phyloP scores from a whole-genome alignment of 2,113 vertebrate genomes.

The Microtus richardsoni region DNA sequence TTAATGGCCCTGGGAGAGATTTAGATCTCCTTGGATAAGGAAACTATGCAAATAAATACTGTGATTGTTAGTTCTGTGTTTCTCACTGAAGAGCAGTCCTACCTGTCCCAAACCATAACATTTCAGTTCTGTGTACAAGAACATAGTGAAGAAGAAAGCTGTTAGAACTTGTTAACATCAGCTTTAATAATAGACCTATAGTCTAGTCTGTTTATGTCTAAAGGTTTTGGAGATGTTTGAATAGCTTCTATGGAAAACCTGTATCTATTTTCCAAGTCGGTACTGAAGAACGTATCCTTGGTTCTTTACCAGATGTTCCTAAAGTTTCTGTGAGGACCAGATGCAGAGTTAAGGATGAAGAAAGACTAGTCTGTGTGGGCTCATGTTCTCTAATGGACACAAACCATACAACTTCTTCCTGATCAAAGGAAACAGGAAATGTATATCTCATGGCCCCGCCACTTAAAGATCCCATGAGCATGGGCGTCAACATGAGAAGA shows the following conservation, averaged over 20 bases:
- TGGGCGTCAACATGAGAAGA: neutral
- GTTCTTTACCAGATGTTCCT: neutral
- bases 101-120: neutral
- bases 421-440: neutral
- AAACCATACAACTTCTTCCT: neutral
- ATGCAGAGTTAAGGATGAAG: neutral
- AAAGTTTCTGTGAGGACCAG: neutral
- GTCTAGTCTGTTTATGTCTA: neutral
- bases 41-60: conserved; percentile 46
- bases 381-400: neutral
- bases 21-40: conserved; percentile 66
- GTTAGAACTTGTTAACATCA: neutral
- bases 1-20: conserved; percentile 55
- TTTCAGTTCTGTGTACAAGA: neutral
- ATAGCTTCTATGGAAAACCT: neutral
- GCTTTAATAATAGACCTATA: neutral
- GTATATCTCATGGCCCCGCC: neutral
- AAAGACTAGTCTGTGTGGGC: fast-evolving
- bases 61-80: neutral
- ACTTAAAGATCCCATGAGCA: neutral
- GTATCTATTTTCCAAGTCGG: neutral
- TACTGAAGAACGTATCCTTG: neutral
- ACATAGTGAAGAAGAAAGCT: neutral
- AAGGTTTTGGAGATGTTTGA: neutral
- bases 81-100: neutral